Base-by-base conservation (phyloP, 2,797 vertebrate species). In the Sebastolobus alascanus region DNA sequence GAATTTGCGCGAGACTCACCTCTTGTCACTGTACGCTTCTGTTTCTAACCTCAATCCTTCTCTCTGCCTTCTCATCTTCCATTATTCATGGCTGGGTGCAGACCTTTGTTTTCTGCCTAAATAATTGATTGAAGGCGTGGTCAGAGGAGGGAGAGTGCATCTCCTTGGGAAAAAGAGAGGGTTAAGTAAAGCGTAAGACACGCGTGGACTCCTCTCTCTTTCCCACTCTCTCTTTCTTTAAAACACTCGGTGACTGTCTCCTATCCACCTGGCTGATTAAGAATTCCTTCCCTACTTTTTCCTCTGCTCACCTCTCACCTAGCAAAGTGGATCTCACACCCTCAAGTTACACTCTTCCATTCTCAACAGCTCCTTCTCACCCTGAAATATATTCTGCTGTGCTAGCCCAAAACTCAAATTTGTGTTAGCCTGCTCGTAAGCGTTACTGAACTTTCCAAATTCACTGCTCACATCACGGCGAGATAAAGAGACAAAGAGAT, bases 61-160 rank as follows among this genome's bases (percentile, higher is more conserved):
- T 90, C 79, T 58, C 79, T 89, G 82, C 86, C 88, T 91, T 88
- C 84, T 92, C 82, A 78, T 75, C 84, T 79, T 95, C 88, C 88
- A 93, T 95, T 94, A 95, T 93, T 94, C 89, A 95, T 94, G 90
- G 75, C 77, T 55, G 79, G 82, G 87, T 77, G 85, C 88, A 91
- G 89, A 93, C 93, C 91, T 94, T 94, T 94, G 92, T 94, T 95
- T 94, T 92, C 83, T 81, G 75, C 80, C 84, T 95, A 90, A 93
- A 95, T 94, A 94, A 94, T 94, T 92, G 87, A 94, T 93, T 38
- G 85, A 86, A 91, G 92, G 91, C 75, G 88, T 93, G 92, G 92
- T 75, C 81, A 73, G 80, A 85, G 68, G 79, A 83, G 64, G 59
- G 65, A 77, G 84, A 88, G 75, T 77, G 84, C 56, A 65, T 85